These are phyloP conservation scores for Condylura cristata DNA, from an alignment of 2,113 vertebrate species.

Conservation along the genomic window DNA sequence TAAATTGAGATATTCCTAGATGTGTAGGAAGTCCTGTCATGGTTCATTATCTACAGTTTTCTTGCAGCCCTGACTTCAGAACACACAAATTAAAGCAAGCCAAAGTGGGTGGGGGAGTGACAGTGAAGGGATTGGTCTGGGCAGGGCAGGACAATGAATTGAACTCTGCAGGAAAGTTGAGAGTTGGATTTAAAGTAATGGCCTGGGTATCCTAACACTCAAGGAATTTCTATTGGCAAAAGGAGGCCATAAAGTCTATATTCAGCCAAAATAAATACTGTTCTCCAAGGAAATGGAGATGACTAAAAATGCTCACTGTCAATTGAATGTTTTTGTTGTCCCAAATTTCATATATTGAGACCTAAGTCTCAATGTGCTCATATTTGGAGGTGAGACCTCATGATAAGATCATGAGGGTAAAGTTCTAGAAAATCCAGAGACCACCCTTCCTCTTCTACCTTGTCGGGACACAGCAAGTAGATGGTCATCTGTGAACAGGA, in stretches of 20 bases:
- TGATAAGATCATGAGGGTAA: too few species aligned
- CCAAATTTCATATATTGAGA: too few species aligned
- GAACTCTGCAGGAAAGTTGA: neutral
- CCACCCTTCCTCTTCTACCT: neutral
- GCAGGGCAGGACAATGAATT: too few species aligned
- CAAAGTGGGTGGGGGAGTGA: too few species aligned
- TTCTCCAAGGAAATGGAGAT: too few species aligned
- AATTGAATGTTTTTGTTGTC: too few species aligned
- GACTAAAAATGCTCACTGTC: too few species aligned
- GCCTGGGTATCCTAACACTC: neutral
- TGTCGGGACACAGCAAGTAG: neutral
- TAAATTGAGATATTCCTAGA: neutral
- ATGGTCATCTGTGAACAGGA: rapidly evolving
- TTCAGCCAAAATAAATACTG: neutral
- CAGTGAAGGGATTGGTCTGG: rapidly evolving
- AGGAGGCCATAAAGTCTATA: rapidly evolving
- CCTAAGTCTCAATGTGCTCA: too few species aligned
- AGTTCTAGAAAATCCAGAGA: neutral
- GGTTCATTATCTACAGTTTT: neutral
- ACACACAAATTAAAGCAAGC: neutral
- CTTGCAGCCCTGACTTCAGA: neutral
- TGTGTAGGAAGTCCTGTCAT: too few species aligned
- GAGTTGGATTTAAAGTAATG: rapidly evolving
- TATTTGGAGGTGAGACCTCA: neutral
- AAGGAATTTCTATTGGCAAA: rapidly evolving